Evolutionary conservation across 2,888 invertebrate genomes (phyloP).

Genomic region (Dinocampus coccinellae): DNA sequence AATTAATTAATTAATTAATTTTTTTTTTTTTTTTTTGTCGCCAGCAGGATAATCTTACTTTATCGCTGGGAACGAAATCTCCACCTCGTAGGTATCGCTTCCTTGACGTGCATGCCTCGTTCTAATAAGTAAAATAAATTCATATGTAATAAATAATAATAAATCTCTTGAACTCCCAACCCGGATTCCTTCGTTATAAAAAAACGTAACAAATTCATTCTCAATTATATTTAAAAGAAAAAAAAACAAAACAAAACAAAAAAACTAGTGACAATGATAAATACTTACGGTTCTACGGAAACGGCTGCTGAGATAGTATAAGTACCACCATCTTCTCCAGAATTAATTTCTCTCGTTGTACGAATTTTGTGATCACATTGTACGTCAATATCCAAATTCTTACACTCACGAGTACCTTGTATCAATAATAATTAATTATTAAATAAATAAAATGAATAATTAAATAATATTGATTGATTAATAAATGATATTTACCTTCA

Average conservation of each 20-base stretch:
- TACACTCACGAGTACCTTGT: constrained; percentile 88
- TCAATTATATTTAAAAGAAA: not conserved
- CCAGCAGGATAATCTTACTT: constrained; percentile 76
- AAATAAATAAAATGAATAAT: not conserved
- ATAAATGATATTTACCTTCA: constrained; percentile 74
- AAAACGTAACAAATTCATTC: constrained; percentile 22
- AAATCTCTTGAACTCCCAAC: not conserved
- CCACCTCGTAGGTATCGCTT: constrained; percentile 91
- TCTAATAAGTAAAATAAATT: constrained; percentile 75
- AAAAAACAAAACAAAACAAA: no score
- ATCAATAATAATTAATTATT: no score
- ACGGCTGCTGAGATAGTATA: constrained; percentile 87
- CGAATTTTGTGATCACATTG: constrained; percentile 86
- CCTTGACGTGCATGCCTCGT: constrained; percentile 87
- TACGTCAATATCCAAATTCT: constrained; percentile 90
- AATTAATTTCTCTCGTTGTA: constrained; percentile 65
- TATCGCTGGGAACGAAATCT: constrained; percentile 92
- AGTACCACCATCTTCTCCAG: constrained; percentile 80
- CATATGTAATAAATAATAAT: constrained; percentile 17
- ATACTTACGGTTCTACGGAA: constrained; percentile 87
- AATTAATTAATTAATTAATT: no score
- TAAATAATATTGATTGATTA: not conserved
- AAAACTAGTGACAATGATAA: no score
- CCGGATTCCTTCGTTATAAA: constrained; percentile 5
- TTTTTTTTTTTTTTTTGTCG: no score